Evolutionary conservation across 2,888 invertebrate species (phyloP), one percentile per base, ranked within the genome.

Genomic region (Neoaliturus tenellus): DNA sequence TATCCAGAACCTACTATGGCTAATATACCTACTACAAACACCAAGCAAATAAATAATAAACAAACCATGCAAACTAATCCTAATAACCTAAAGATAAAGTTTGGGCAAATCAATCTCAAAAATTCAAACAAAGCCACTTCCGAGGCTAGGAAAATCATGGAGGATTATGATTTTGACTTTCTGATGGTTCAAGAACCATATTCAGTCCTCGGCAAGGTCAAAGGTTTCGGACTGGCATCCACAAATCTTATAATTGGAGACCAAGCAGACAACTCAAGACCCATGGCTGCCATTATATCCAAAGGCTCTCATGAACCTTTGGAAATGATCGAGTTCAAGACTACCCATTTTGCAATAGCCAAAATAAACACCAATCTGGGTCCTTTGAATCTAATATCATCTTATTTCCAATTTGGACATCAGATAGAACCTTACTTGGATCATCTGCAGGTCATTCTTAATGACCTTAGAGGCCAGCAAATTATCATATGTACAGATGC

Each of bases 71-170:
- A 41, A 41, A 6, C 14, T 14, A 41, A n/a, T 14, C 6, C 8
- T 10, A 14, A 41, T 41, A 41, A 10, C 41, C 41, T 10, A 41
- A 41, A 6, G 14, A n/a, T 67, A 8, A 6, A 33, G 4, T 20
- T 73, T 23, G 73, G 73, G 20, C 73, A 73, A 23, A 17, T 73
- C n/a, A 73, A 73, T 35, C 73, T 73, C 20, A 31, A 73, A 31
- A 41, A 41, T 35, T 73, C 73, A 33, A 73, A 12, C 39, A 41
- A 25, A 41, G 73, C 41, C n/a, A 73, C 73, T 12, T n/a, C 28
- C 2, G 73, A 73, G n/a, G 1, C 33, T 1, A 31, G 73, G 14
- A 14, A 33, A 6, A 73, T 73, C 1, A 73, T 73, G 31, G 33
- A 31, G 12, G 41, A 28, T 4, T 8, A 73, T 5, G 14, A 73